phyloP scores from a whole-genome alignment of 2,113 vertebrate genomes.

The Misgurnus mizolepis region DNA sequence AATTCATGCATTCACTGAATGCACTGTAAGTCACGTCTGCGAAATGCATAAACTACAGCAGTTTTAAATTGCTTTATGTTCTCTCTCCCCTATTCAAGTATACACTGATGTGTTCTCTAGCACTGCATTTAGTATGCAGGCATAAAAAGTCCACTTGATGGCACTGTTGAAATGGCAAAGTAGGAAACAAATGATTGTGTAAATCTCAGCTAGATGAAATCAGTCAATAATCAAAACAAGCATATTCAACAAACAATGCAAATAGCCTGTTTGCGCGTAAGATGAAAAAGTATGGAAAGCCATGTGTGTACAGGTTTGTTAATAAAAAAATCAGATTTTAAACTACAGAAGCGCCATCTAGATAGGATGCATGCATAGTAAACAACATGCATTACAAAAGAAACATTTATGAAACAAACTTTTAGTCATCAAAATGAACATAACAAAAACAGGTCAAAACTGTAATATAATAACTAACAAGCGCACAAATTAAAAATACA shows the following conservation, averaged over 20 bases:
- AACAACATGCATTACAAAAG: no score
- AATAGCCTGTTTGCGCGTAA: neutral
- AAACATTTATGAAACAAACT: no score
- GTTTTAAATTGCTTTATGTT: neutral
- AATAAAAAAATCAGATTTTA: no score
- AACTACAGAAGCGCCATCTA: no score
- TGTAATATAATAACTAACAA: no score
- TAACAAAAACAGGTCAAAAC: no score
- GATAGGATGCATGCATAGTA: no score
- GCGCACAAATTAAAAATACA: no score
- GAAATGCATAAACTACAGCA: neutral
- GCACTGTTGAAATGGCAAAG: conserved; percentile 41
- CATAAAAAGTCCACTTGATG: conserved; percentile 36
- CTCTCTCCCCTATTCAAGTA: neutral
- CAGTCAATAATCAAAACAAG: neutral
- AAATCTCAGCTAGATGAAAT: neutral
- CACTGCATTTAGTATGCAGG: conserved; percentile 3
- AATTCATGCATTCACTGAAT: no score
- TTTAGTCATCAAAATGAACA: no score
- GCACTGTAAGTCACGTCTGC: no score
- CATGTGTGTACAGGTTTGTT: no score
- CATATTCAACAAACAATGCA: neutral
- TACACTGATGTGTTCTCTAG: neutral
- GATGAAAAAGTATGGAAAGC: neutral
- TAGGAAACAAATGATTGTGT: neutral